phyloP scores from a whole-genome alignment of 2,888 invertebrate genomes.

The Heterodera filipjevi region DNA sequence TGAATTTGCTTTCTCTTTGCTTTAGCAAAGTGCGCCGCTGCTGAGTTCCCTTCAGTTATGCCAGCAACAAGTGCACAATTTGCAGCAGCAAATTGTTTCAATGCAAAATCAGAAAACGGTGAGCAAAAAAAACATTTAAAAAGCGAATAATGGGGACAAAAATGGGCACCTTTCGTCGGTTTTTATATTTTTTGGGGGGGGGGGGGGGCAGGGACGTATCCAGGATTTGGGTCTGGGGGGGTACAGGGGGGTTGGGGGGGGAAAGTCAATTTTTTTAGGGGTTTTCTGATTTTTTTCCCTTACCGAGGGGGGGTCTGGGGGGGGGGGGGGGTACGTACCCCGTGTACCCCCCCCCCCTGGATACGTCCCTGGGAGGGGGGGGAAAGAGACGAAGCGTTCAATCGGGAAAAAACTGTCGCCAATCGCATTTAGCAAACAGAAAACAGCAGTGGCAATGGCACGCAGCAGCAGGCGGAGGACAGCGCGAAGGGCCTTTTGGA shows the following conservation, averaged over 20 bases:
- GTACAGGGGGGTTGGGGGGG: too few species aligned
- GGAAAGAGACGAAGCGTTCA: too few species aligned
- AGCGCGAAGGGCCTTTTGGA: neutral
- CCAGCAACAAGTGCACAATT: neutral
- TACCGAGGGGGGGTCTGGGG: too few species aligned
- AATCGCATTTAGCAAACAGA: neutral
- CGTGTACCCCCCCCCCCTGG: too few species aligned
- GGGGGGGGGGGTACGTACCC: neutral
- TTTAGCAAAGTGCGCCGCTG: neutral
- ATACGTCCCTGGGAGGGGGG: too few species aligned
- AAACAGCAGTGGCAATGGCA: neutral
- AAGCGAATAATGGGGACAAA: too few species aligned
- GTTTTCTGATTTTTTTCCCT: too few species aligned
- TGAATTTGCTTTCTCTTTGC: neutral
- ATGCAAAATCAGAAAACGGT: slow-evolving; percentile 3
- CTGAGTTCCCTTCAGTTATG: neutral
- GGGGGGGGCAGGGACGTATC: too few species aligned
- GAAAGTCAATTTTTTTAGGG: too few species aligned
- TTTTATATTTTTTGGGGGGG: too few species aligned
- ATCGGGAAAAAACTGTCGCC: neutral
- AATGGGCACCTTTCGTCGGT: too few species aligned
- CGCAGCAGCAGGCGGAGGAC: neutral
- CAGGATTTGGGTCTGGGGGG: too few species aligned
- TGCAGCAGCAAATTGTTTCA: neutral
- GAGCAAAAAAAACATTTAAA: neutral